phyloP scores from a whole-genome alignment of 2,888 invertebrate genomes.

The Scaptomyza parva region DNA sequence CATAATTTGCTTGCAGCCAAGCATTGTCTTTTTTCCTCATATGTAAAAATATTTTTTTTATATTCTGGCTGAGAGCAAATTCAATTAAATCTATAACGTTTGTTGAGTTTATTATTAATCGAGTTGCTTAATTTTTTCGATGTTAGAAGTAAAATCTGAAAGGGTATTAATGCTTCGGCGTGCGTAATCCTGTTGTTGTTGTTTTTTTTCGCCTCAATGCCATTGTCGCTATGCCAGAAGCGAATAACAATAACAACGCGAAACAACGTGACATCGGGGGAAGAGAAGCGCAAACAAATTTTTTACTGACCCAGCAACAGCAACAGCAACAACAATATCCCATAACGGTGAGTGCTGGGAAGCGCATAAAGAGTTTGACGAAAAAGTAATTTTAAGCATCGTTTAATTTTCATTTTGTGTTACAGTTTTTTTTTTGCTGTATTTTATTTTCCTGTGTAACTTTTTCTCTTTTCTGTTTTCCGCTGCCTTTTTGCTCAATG shows the following conservation, averaged over 20 bases:
- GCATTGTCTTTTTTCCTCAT: conserved; percentile 13
- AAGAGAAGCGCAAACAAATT: conserved; percentile 46
- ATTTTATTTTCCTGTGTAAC: conserved; percentile 36
- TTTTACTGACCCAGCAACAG: conserved; percentile 36
- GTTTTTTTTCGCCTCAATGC: conserved; percentile 7
- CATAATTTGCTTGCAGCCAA: conserved; percentile 39
- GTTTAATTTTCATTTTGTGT: conserved; percentile 80
- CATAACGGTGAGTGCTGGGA: conserved; percentile 15
- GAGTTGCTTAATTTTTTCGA: too few species aligned
- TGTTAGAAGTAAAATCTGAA: too few species aligned
- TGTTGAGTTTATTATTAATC: too few species aligned
- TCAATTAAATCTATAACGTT: too few species aligned
- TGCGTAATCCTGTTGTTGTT: neutral
- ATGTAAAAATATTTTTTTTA: neutral
- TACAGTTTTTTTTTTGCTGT: conserved; percentile 39
- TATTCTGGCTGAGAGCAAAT: neutral
- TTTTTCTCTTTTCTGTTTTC: conserved; percentile 42
- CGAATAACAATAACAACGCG: conserved; percentile 12
- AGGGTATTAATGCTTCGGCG: neutral
- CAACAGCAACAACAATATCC: conserved; percentile 25
- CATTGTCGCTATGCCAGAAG: conserved; percentile 25
- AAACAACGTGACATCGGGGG: conserved; percentile 15
- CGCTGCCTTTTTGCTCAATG: conserved; percentile 50
- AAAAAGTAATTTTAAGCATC: conserved; percentile 81
- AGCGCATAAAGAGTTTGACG: conserved; percentile 76